Conservation (phyloP, 2,797 vertebrate species). For the Eremophila alpestris region DNA sequence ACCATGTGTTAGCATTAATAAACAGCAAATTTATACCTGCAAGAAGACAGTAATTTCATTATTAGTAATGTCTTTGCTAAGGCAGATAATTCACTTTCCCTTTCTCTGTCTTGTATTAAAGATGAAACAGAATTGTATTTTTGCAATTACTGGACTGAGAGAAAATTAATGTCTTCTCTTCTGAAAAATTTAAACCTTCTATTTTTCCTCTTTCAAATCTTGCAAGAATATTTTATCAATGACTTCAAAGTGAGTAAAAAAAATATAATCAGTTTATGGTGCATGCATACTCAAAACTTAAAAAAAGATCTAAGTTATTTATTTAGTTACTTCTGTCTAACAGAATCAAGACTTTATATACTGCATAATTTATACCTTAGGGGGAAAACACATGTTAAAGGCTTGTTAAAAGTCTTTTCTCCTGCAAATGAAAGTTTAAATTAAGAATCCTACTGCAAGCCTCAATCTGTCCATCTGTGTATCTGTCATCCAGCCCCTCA, state of each 20-base stretch:
- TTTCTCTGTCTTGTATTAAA: slow-evolving; percentile 23
- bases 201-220: slow-evolving; percentile 21
- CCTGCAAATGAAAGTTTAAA: background rate
- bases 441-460: background rate
- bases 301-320: background rate
- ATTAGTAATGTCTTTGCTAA: slow-evolving; percentile 26
- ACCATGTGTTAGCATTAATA: background rate
- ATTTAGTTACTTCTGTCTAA: background rate
- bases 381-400: background rate
- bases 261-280: background rate
- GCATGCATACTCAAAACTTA: background rate
- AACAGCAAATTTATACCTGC: slow-evolving; percentile 39
- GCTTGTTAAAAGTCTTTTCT: background rate
- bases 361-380: slow-evolving; percentile 18
- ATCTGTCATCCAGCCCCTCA: background rate
- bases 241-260: background rate
- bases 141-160: slow-evolving; percentile 1
- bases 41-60: slow-evolving; percentile 25
- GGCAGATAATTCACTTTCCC: background rate
- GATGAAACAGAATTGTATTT: slow-evolving; percentile 55
- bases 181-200: slow-evolving; percentile 6
- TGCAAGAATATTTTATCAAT: background rate
- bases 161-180: background rate
- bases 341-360: background rate
- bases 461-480: background rate